Evolutionary conservation across 2,888 invertebrate species (phyloP), one percentile per base, ranked within the genome.

Genomic region (Prenolepis imparis): DNA sequence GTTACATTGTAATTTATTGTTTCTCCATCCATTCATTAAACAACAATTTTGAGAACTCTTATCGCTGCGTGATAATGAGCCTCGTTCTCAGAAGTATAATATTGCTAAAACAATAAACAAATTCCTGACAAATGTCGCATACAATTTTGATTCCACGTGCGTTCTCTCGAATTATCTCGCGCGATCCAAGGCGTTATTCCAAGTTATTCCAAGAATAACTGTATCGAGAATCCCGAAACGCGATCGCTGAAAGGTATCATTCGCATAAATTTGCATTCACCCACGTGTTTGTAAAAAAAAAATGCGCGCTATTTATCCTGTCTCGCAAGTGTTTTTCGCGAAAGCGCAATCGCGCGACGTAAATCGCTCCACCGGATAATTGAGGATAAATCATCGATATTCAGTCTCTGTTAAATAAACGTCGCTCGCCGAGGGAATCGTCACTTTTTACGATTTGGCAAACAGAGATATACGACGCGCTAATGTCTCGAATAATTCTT

Each of bases 151-250:
- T 24, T 52, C 12, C 18, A 39, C 36, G 12, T 32, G 55, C 12
- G 28, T 70, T 21, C 4, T 11, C 39, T 28, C 21, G 8, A 70
- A 44, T 77, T 41, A 77, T 72, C 72, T 32, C 70, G 15, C 74
- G 21, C 24, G 28, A 28, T 28, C 28, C 28, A 28, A 28, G 52
- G 32, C 28, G 32, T 21, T n/a, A n/a, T n/a, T n/a, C n/a, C n/a
- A n/a, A n/a, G n/a, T n/a, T n/a, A n/a, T 78, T 57, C 57, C 57
- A 32, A 57, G 72, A 78, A 57, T 18, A 32, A 12, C 0, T 32
- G 24, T 32, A 41, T 72, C 18, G 18, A 44, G 12, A 44, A 44
- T 32, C 8, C 11, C 15, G 4, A 3, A 67, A n/a, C 11, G 24
- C 18, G 0, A 64, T 52, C 24, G 52, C n/a, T 52, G 55, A 39